Conservation (phyloP, 1,140 invertebrate genomes). For the Paralvinella palmiformis region DNA sequence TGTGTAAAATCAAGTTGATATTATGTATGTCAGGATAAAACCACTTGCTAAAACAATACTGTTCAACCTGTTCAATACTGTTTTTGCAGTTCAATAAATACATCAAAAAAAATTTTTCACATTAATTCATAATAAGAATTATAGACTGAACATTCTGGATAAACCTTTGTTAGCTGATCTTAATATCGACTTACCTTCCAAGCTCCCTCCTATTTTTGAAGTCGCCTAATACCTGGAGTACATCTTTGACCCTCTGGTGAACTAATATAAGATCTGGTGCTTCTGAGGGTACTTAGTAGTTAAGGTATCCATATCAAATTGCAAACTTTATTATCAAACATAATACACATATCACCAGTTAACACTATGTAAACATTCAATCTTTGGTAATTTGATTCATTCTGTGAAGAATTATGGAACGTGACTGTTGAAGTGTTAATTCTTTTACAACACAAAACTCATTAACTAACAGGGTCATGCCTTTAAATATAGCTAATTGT, state of each 20-base stretch:
- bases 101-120: conserved; percentile 5
- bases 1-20: no score
- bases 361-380: background rate
- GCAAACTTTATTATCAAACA: background rate
- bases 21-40: no score
- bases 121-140: background rate
- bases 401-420: background rate
- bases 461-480: no score
- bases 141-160: background rate
- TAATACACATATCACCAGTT: background rate
- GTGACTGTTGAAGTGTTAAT: background rate
- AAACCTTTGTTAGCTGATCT: background rate
- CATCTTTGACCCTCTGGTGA: conserved; percentile 84
- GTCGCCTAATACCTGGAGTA: conserved; percentile 79
- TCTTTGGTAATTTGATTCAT: background rate
- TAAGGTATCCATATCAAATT: background rate
- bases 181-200: conserved; percentile 52
- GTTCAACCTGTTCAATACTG: no score
- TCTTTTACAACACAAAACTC: background rate
- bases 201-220: conserved; percentile 75
- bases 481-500: background rate
- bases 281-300: conserved; percentile 31
- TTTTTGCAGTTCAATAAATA: background rate
- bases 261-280: conserved; percentile 72
- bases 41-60: no score